Evolutionary conservation across 2,797 vertebrate species (phyloP), one percentile per base, ranked within the genome.

Genomic region (Pantherophis alleghaniensis): DNA sequence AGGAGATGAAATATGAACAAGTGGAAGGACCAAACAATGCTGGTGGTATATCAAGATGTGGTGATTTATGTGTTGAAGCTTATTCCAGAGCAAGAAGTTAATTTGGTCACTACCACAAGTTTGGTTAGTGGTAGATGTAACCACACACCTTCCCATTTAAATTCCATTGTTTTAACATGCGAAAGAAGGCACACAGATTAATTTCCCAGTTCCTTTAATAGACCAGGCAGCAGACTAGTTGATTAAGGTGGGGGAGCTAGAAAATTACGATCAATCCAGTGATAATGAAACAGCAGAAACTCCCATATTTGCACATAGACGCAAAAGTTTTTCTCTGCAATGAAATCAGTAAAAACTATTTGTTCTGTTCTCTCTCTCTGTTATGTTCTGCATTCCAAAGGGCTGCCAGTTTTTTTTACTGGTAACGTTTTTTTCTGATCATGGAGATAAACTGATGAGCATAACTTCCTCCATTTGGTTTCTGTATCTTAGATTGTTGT

Each of bases 1-100:
- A 63, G 66, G 59, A 91, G 57, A 61, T 91, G 93, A 93, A 79
- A 93, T 89, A 86, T 89, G 93, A 86, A 91, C 87, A 91, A 93
- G 69, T 87, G 56, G 55, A 79, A 20, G 83, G 86, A 79, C 18
- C 47, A 89, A 86, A 86, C 56, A 74, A 87, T 51, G 37, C 61
- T 93, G 53, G 83, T 87, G 83, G 83, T 57, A 69, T 86, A 74
- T 63, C 88, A 93, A 74, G 37, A 87, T n/a, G 13, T 86, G 87
- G 56, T 88, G 47, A 93, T 91, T 60, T 47, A 89, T 79, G 47
- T 74, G 79, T 20, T 79, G 28, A 20, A 69, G 86, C 90, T 63
- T 83, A 56, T n/a, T 55, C 12, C 69, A 86, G 86, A 83, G 42
- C 63, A 69, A 56, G 59, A 56, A 56, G 47, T 69, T 87, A 91